Evolutionary conservation across 1,140 invertebrate species (phyloP), one percentile per base, ranked within the genome.

Genomic region (Drosophila triauraria): DNA sequence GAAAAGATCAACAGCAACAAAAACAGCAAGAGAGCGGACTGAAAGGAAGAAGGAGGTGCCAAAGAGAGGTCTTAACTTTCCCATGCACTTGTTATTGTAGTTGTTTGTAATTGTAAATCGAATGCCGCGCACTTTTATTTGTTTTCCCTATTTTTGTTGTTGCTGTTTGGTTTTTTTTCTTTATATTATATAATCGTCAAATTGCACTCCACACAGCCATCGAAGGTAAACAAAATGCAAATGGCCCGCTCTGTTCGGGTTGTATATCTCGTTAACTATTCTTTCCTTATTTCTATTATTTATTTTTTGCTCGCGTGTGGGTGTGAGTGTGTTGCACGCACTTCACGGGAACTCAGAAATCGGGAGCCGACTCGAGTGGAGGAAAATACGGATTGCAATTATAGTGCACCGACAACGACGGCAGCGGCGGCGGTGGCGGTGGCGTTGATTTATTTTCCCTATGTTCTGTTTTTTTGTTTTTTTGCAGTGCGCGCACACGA

Each of bases 401-500:
- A 53, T 56, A 76, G 61, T 70, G 67, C 63, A 68, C 62, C 63
- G 56, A 44, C 56, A 38, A 44, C 56, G 15, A 57, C 54, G 15
- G 10, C 56, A 38, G 20, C 56, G 60, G 60, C 35, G 60, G 60
- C 51, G n/a, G 51, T 23, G 7, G 53, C 61, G 61, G 30, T 43
- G 38, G 48, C 63, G 65, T 69, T 69, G 56, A 60, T 67, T 71
- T 65, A 67, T 71, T 62, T 68, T 56, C 20, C 53, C 53, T 54
- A 35, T 56, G 53, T 56, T 35, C 57, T 42, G 42, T 46, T 72
- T 70, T 70, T 63, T 27, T 50, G 43, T 57, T 20, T 50, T 51
- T 71, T 54, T 71, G 30, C 75, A 77, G 75, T 88, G 85, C 84
- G 84, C 84, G 84, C 84, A 87, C 79, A 88, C 84, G 84, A 88